phyloP scores from a whole-genome alignment of 1,140 invertebrate species.

The Probaryconus sp. region DNA sequence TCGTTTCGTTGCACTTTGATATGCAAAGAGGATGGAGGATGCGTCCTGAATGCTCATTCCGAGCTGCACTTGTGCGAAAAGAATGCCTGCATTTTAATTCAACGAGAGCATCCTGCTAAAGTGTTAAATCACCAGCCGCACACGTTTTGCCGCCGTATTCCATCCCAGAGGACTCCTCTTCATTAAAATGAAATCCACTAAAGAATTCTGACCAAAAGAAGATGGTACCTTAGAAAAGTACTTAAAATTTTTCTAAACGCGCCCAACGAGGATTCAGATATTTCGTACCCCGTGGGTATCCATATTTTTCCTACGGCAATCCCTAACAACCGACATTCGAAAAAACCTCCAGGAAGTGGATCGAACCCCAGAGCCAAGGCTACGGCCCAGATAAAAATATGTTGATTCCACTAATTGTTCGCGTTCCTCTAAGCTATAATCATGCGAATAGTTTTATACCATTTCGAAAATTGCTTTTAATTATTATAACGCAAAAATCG shows the following conservation, averaged over 20 bases:
- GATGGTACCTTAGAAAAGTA: too few species aligned
- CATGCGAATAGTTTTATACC: slow-evolving; percentile 29
- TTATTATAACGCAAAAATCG: slow-evolving; percentile 51
- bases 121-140: slow-evolving; percentile 37
- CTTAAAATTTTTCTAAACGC: too few species aligned
- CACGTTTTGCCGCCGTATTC: too few species aligned
- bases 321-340: too few species aligned
- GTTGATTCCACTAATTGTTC: slow-evolving; percentile 46
- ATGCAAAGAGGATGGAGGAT: slow-evolving; percentile 53
- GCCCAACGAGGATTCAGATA: too few species aligned
- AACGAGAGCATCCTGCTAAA: slow-evolving; percentile 48
- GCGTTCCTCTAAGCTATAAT: slow-evolving; percentile 37
- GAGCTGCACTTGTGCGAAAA: not conserved
- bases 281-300: too few species aligned
- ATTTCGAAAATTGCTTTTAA: slow-evolving; percentile 60
- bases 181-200: too few species aligned
- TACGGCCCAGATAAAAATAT: slow-evolving; percentile 8
- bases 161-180: too few species aligned
- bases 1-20: slow-evolving; percentile 34
- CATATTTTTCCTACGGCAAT: too few species aligned
- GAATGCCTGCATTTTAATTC: slow-evolving; percentile 42
- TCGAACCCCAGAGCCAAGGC: too few species aligned
- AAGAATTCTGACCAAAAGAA: too few species aligned
- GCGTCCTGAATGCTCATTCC: slow-evolving; percentile 48
- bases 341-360: not conserved